Evolutionary conservation across 2,888 invertebrate species (phyloP).

Genomic region (Noctua comes): DNA sequence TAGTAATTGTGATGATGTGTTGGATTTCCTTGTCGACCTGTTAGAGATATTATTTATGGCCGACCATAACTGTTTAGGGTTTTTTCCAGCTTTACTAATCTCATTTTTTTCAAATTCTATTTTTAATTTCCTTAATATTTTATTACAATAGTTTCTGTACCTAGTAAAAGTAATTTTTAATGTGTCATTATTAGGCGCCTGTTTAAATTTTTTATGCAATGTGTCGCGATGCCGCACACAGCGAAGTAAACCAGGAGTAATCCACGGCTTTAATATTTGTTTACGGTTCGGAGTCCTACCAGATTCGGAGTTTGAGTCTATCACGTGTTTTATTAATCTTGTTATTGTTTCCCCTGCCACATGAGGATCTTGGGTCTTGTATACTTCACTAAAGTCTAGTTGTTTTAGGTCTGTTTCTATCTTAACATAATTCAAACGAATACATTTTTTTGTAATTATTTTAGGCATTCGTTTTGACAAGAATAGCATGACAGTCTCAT

Average conservation of each 20-base stretch:
- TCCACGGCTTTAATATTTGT: not conserved
- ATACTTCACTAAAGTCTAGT: not conserved
- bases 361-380: conserved; percentile 4
- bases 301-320: not conserved
- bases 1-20: not conserved
- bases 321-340: not conserved
- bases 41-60: not conserved
- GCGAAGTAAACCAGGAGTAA: not conserved
- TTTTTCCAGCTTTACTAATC: too few species aligned
- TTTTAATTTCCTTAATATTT: too few species aligned
- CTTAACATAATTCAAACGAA: not conserved
- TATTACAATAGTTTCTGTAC: too few species aligned
- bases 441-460: not conserved
- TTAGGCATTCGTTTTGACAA: not conserved
- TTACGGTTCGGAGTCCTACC: not conserved
- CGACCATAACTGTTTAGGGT: too few species aligned
- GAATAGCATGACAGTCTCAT: conserved; percentile 12
- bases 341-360: not conserved
- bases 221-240: not conserved
- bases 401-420: not conserved
- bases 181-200: too few species aligned
- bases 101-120: too few species aligned
- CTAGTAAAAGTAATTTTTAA: too few species aligned
- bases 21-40: not conserved
- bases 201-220: too few species aligned